Conservation (phyloP, 2,888 invertebrate species). For the Pasiphila rectangulata region DNA sequence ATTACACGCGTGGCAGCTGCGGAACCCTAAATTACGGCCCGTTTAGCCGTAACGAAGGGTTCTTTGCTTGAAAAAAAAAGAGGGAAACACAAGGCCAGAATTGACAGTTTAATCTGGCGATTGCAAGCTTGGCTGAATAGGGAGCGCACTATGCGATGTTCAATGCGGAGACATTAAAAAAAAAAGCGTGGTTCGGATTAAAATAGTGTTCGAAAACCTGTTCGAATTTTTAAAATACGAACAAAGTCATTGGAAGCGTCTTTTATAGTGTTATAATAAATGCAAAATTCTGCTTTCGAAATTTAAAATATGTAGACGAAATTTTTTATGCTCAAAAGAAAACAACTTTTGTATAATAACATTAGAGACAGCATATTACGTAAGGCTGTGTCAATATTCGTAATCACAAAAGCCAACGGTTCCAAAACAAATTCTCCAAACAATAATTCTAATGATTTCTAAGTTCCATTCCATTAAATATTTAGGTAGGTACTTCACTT, state of each 20-base stretch:
- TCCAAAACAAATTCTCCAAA: conserved; percentile 34
- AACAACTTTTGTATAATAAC: too few species aligned
- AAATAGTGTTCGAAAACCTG: conserved; percentile 18
- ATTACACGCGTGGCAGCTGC: conserved; percentile 74
- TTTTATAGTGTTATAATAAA: not conserved
- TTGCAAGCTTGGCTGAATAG: conserved; percentile 46
- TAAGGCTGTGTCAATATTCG: conserved; percentile 2
- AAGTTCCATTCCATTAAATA: conserved; percentile 43
- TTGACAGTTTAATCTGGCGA: conserved; percentile 74
- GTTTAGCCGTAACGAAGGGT: conserved; percentile 66
- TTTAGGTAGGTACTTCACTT: conserved; percentile 45
- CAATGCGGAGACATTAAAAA: conserved; percentile 28
- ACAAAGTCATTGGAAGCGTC: not conserved
- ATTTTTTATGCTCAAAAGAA: too few species aligned
- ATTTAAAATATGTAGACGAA: too few species aligned
- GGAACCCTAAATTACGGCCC: conserved; percentile 71
- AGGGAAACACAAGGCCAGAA: conserved; percentile 54
- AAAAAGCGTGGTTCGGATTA: conserved; percentile 8
- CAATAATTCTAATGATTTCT: conserved; percentile 46
- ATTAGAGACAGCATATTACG: too few species aligned
- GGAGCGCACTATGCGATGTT: conserved; percentile 27
- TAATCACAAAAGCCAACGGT: conserved; percentile 24
- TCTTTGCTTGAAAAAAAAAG: conserved; percentile 48
- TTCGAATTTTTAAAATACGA: conserved; percentile 9
- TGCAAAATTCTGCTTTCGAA: too few species aligned